These are phyloP conservation scores for Pheosia tremula DNA, from an alignment of 2,888 invertebrate species.

Conservation along the genomic window DNA sequence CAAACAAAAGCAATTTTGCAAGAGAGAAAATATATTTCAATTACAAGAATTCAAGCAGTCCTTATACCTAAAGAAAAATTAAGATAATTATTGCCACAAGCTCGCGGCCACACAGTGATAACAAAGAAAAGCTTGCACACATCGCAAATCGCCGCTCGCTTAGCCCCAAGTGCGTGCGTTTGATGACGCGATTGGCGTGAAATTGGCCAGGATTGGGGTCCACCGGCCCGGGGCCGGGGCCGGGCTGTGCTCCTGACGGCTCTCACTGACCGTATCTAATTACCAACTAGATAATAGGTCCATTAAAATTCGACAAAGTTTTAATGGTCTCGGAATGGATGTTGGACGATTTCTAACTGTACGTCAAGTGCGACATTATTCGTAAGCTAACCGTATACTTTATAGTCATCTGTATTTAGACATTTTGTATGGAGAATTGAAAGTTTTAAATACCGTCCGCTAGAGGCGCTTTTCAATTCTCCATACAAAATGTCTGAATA, in stretches of 20 bases:
- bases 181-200: slow-evolving; percentile 77
- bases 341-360: background rate
- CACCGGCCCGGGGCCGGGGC: slow-evolving; percentile 11
- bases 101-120: background rate
- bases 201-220: slow-evolving; percentile 61
- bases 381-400: no score
- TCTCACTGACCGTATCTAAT: slow-evolving; percentile 48
- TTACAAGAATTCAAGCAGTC: no score
- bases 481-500: no score
- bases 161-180: slow-evolving; percentile 55
- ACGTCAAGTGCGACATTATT: no score
- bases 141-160: slow-evolving; percentile 37
- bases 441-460: no score
- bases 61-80: no score
- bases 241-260: slow-evolving; percentile 55
- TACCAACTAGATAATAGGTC: slow-evolving; percentile 41
- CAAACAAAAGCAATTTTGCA: no score
- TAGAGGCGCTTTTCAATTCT: no score
- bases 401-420: no score
- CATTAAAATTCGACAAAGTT: slow-evolving; percentile 39
- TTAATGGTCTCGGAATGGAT: slow-evolving; percentile 14
- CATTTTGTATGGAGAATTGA: no score
- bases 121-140: slow-evolving; percentile 25
- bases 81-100: no score
- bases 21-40: no score